Base-by-base conservation (phyloP, 2,797 vertebrate species). In the Geotria australis region DNA sequence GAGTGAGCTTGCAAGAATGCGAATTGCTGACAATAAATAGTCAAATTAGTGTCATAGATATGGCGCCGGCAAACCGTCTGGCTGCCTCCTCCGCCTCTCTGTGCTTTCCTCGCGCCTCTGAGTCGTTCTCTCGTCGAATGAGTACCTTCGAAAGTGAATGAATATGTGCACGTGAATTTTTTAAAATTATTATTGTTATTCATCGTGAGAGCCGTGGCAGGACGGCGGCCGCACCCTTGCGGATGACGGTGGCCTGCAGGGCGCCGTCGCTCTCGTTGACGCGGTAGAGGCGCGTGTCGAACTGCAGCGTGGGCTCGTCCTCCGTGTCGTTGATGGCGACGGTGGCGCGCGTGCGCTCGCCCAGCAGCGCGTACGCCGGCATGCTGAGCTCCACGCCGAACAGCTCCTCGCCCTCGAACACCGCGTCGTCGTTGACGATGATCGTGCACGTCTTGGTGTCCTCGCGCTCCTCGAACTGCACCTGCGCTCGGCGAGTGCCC, bases 381-480 rank as follows among this genome's bases (percentile, higher is more conserved):
- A 85, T 79, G 71, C 84, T 91, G 58, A 98, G 79, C 70, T 93
- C 85, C 67, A 98, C 78, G 0, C 68, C 61, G 62, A 98, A 91
- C 59, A 71, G 79, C 71, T 98, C 89, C 0, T 48, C 7, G 1
- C 75, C 75, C 69, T 98, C 91, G 3, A 94, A 98, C 60, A 91
- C 63, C 0, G 66, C 58, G 15, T 98, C 91, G 0, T 95, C 82
- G 0, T 82, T 85, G 58, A 98, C 73, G 61, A 76, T 2, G 1
- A 98, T 71, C 66, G 77, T 84, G 70, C 89, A 98, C 60, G 80
- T 73, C 66, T 98, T 98, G 56, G 76, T 76, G 66, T 88, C 80
- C 65, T 98, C 86, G 8, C 72, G 67, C 62, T 93, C 91, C 56
- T 98, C 91, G 47, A 98, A 98, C 70, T 98, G 91, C 2, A 98